Evolutionary conservation across 2,888 invertebrate species (phyloP), one percentile per base, ranked within the genome.

Genomic region (Eumerus sabulonum): DNA sequence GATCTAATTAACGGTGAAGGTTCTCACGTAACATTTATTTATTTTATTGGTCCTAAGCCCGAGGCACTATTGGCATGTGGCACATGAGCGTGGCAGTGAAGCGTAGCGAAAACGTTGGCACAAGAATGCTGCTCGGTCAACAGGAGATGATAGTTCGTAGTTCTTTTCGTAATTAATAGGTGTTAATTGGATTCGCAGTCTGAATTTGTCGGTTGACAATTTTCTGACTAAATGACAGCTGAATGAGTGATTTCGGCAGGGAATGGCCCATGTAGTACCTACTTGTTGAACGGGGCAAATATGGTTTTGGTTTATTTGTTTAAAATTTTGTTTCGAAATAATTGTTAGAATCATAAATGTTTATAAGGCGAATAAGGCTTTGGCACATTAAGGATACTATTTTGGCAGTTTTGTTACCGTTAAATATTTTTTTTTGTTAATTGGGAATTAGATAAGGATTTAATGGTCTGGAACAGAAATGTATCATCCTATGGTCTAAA

Each of bases 111-210:
- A 27, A 4, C 7, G 35, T 53, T 53, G 53, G 53, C 63, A 63
- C 35, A 18, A 9, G n/a, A 17, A 27, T 27, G 27, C 2, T 27
- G 27, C 2, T 1, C 12, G 13, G 44, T 2, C 13, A 18, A 4
- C 27, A 27, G 16, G 19, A 16, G 0, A 11, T 47, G 12, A 11
- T 5, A 9, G 12, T 12, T 45, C 1, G n/a, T 47, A 36, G 38
- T 27, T 38, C 17, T 18, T 38, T 17, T 9, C 40, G 17, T n/a
- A 50, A 14, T 36, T 42, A 45, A 18, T 18, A 14, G 48, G 70
- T 70, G 70, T 44, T 70, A 70, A 70, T 70, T 60, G 60, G 70
- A 48, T 19, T 17, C 17, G 70, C 45, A 47, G 51, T 60, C 19
- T 70, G 60, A 53, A 47, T 60, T 48, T 47, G 19, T 40, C 35